Evolutionary conservation across 1,140 invertebrate species (phyloP).

Genomic region (Macrobrachium rosenbergii): DNA sequence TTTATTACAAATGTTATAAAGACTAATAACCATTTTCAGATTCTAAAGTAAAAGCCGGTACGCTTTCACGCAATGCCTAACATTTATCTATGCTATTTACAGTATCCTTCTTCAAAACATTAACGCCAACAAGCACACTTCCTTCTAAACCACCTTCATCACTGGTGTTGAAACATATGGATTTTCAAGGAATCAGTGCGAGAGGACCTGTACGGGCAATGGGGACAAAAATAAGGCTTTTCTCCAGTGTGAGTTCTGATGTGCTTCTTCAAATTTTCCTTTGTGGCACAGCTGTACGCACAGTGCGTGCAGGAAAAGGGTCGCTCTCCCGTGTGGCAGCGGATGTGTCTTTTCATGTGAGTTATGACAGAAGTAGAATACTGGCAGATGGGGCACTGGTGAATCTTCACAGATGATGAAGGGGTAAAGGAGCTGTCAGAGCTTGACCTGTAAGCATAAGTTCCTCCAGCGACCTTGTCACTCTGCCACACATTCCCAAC

Average conservation of each 20-base stretch:
- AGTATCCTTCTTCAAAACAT: no score
- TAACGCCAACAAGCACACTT: background rate
- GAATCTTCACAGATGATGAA: conserved; percentile 6
- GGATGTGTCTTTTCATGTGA: conserved; percentile 21
- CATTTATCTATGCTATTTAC: no score
- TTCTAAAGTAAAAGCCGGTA: no score
- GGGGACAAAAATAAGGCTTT: conserved; percentile 46
- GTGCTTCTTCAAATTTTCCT: conserved; percentile 23
- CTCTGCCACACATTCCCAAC: no score
- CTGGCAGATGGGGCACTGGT: conserved; percentile 31
- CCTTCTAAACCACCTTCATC: background rate
- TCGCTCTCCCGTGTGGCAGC: conserved; percentile 32
- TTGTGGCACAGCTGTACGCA: conserved; percentile 23
- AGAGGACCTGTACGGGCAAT: conserved; percentile 46
- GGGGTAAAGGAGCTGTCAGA: background rate
- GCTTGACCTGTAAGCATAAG: no score
- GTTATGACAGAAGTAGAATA: conserved; percentile 27
- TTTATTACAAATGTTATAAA: no score
- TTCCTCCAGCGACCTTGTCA: no score
- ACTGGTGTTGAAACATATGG: conserved; percentile 36
- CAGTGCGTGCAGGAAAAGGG: conserved; percentile 32
- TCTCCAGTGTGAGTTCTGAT: conserved; percentile 55
- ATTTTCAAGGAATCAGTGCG: conserved; percentile 47
- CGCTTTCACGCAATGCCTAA: no score
- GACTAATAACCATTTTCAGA: no score